Percentiles rank a stretch among this genome's conserved stretches.
Evolutionary conservation across 2,888 invertebrate species (phyloP).

Genomic region (Prostheceraeus crozeri): DNA sequence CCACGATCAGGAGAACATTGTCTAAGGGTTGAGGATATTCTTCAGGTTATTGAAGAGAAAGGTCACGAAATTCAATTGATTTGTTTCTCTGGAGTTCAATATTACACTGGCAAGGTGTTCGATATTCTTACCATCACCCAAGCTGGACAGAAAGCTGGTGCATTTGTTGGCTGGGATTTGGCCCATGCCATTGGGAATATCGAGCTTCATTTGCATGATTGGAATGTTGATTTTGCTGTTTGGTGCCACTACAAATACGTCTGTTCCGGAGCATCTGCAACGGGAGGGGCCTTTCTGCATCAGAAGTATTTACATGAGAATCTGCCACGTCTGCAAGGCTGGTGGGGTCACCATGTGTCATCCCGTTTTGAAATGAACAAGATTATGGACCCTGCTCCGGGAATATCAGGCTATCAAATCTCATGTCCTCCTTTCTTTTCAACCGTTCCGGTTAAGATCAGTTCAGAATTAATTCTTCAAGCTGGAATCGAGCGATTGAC

Average conservation of each 20-base stretch:
- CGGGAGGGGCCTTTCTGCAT: conserved; percentile 60
- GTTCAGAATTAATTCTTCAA: conserved; percentile 57
- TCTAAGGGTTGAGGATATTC: conserved; percentile 59
- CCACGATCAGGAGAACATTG: conserved; percentile 56
- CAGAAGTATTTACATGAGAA: conserved; percentile 52
- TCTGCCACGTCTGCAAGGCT: conserved; percentile 59
- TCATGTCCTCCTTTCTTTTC: conserved; percentile 60
- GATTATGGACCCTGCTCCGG: conserved; percentile 57
- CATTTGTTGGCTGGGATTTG: conserved; percentile 62
- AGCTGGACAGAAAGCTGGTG: conserved; percentile 60
- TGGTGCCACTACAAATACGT: conserved; percentile 64
- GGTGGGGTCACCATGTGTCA: conserved; percentile 61
- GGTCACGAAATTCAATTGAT: conserved; percentile 60
- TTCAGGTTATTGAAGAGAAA: conserved; percentile 57
- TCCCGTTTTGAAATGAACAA: conserved; percentile 60
- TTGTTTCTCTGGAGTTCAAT: conserved; percentile 61
- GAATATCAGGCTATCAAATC: conserved; percentile 59
- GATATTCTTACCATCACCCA: conserved; percentile 60
- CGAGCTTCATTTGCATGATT: conserved; percentile 60
- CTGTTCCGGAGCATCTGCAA: conserved; percentile 59
- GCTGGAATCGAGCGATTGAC: conserved; percentile 55
- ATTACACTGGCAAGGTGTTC: conserved; percentile 62
- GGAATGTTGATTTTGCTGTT: conserved; percentile 63
- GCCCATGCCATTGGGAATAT: conserved; percentile 63
- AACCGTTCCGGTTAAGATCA: conserved; percentile 19